Percentiles rank a stretch among this genome's conserved stretches.
phyloP scores from a whole-genome alignment of 2,113 vertebrate species.

The Talpa occidentalis region DNA sequence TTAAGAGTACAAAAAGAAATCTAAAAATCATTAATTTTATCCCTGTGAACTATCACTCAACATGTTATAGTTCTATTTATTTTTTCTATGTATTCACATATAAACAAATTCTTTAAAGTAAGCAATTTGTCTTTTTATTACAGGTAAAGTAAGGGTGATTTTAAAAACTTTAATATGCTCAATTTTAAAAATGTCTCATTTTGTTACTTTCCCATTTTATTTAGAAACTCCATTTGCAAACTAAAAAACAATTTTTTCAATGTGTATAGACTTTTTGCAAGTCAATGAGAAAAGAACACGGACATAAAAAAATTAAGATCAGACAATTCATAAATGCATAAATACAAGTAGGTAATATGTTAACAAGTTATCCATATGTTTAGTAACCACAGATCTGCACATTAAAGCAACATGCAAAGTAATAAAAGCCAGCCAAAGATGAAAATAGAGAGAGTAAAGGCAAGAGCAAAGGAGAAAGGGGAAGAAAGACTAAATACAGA shows the following conservation, averaged over 20 bases:
- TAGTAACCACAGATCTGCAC: not conserved
- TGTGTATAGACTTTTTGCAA: not conserved
- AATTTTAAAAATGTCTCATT: not conserved
- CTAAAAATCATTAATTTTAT: not conserved
- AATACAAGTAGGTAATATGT: not conserved
- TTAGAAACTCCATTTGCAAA: constrained; percentile 33
- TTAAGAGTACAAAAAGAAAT: not conserved
- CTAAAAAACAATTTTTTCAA: not conserved
- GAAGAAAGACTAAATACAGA: accelerated
- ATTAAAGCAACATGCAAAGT: not conserved
- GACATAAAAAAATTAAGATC: not conserved
- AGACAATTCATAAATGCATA: not conserved
- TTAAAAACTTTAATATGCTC: not conserved
- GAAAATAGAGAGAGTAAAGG: not conserved
- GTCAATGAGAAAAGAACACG: not conserved
- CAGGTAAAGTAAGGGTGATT: not conserved
- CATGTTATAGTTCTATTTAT: not conserved
- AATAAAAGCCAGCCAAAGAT: not conserved
- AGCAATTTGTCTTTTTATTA: not conserved
- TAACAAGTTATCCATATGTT: not conserved
- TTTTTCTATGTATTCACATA: not conserved
- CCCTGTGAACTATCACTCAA: not conserved
- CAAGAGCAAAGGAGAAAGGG: not conserved
- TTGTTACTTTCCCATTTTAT: not conserved
- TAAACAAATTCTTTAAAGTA: not conserved